Percentiles rank a stretch among this genome's conserved stretches.
Evolutionary conservation across 2,797 vertebrate genomes (phyloP).

Genomic region (Mormyrops boulengeri): DNA sequence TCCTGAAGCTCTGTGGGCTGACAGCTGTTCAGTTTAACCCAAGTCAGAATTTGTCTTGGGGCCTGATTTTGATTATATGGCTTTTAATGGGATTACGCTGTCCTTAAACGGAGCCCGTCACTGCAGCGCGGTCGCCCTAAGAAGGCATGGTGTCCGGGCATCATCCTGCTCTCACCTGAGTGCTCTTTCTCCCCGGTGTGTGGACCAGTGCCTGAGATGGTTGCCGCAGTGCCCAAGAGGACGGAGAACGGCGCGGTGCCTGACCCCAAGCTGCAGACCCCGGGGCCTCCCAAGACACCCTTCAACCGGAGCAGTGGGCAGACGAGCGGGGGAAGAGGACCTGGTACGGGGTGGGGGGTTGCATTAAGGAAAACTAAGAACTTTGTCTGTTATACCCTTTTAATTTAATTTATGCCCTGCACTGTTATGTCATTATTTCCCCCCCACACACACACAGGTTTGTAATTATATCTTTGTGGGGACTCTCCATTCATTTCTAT

Average conservation of each 20-base stretch:
- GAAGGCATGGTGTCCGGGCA: neutral
- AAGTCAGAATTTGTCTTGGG: neutral
- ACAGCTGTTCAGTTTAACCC: constrained; percentile 2
- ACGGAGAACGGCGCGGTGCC: constrained; percentile 66
- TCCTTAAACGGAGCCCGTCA: neutral
- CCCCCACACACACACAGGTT: no score
- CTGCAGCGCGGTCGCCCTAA: neutral
- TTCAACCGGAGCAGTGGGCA: constrained; percentile 68
- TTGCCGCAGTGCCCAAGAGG: constrained; percentile 46
- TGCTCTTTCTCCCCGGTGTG: neutral
- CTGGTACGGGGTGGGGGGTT: constrained; percentile 55
- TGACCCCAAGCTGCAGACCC: constrained; percentile 53
- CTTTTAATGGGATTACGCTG: neutral
- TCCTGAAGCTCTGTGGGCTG: constrained; percentile 45
- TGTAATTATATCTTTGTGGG: no score
- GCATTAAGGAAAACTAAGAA: neutral
- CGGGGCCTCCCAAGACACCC: constrained; percentile 39
- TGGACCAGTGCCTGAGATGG: constrained; percentile 37
- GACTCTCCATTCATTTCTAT: no score
- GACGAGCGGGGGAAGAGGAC: constrained; percentile 66
- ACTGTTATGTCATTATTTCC: neutral
- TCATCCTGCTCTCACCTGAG: neutral
- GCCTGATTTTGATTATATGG: neutral
- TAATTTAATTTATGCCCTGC: neutral
- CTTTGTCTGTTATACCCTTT: neutral